Evolutionary conservation across 2,888 invertebrate genomes (phyloP).

Genomic region (Agonopterix subpropinquella): DNA sequence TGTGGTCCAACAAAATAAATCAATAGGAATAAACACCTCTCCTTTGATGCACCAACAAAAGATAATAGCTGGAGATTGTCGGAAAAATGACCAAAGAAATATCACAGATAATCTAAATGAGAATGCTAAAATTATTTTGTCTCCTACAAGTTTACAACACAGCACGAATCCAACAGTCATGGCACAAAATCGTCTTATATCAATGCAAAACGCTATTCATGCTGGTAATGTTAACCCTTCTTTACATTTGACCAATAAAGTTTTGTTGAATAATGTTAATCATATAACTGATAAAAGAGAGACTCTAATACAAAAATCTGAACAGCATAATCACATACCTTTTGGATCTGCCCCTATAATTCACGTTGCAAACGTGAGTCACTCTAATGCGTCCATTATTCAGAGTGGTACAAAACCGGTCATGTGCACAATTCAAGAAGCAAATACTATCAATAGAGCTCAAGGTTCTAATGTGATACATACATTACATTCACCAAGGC

Average conservation of each 20-base stretch:
- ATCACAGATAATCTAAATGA: constrained; percentile 40
- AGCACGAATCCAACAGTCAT: constrained; percentile 55
- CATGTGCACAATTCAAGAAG: constrained; percentile 45
- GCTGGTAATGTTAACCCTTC: constrained; percentile 47
- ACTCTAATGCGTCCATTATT: constrained; percentile 44
- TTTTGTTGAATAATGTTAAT: constrained; percentile 48
- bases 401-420: constrained; percentile 51
- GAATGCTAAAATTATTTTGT: constrained; percentile 58
- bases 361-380: constrained; percentile 50
- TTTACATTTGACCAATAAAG: constrained; percentile 53
- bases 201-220: constrained; percentile 60
- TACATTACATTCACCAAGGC: constrained; percentile 49
- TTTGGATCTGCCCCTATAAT: constrained; percentile 50
- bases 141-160: constrained; percentile 51
- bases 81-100: constrained; percentile 43
- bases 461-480: constrained; percentile 58
- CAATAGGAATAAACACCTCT: constrained; percentile 32
- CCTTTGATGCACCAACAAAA: constrained; percentile 53
- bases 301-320: constrained; percentile 40
- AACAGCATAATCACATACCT: constrained; percentile 40
- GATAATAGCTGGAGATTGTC: constrained; percentile 43
- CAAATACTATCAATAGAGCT: constrained; percentile 37
- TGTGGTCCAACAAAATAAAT: constrained; percentile 54
- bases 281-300: constrained; percentile 55
- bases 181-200: constrained; percentile 64